Base-by-base conservation (phyloP, 2,113 vertebrate species). In the Elachura formosa region DNA sequence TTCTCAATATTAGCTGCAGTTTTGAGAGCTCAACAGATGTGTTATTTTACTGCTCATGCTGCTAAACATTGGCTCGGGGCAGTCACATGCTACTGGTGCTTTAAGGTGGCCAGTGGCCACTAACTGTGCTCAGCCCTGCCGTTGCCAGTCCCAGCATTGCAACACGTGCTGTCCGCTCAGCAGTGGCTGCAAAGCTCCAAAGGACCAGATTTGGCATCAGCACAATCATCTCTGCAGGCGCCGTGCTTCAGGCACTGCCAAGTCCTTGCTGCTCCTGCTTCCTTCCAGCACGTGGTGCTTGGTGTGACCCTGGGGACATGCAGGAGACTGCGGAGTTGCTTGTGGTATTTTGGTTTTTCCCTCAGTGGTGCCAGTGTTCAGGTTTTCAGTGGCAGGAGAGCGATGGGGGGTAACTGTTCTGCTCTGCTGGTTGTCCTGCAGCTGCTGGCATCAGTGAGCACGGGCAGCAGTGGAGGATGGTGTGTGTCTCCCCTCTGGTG, bases 181-280 rank as follows among this genome's bases (percentile, higher is more conserved):
- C 93, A 48, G 91, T 76, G 89, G 62, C 94, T 95, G 87, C 87
- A 89, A 58, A 38, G 59, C 78, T 79, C 87, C 43, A 82, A 66
- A 77, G 93, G 66, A 82, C 33, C 84, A 76, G 58, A 14, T 89
- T 62, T 97, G 95, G 93, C 94, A 94, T 58, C 69, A 52, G 84
- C 51, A 76, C 25, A 82, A 66, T 69, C 62, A 12, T 54, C 87
- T 86, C 73, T 92, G 87, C 5, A 13, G 87, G 78, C 16, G 1
- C 62, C 56, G 74, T 72, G 66, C 78, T 73, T 73, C 0, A 3
- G 28, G 9, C 4, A 1, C 56, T 95, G 94, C 94, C 89, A 91
- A 8, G 62, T 91, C 62, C 91, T 93, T 0, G 0, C 96, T 82
- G 54, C 49, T 79, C 18, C 58, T 91, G 58, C 68, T 45, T 63